Percentiles rank a stretch among this genome's conserved stretches.
Conservation (phyloP, 2,888 invertebrate species). For the Pristionchus mayeri region DNA sequence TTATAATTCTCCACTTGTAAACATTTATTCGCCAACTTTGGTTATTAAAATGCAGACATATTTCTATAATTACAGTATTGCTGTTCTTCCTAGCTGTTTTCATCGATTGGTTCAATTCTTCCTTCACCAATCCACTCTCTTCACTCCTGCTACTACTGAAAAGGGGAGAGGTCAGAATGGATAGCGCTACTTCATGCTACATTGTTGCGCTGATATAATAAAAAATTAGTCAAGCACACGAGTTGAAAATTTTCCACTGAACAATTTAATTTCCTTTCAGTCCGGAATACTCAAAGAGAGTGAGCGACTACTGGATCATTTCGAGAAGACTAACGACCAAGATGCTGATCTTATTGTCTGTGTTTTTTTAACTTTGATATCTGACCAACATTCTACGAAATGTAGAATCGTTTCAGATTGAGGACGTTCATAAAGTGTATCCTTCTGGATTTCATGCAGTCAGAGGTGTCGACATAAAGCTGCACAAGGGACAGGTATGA, state of each 20-base stretch:
- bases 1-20: too few relatives aligned
- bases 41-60: background rate
- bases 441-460: constrained; percentile 67
- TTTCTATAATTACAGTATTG: background rate
- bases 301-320: background rate
- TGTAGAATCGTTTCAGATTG: background rate
- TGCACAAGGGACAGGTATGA: constrained; percentile 67
- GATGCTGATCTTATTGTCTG: background rate
- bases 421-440: constrained; percentile 14
- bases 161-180: background rate
- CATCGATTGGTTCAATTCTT: background rate
- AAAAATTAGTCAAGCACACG: too few relatives aligned
- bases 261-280: too few relatives aligned
- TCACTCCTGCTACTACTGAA: too few relatives aligned
- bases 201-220: too few relatives aligned
- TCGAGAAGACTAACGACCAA: background rate
- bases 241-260: too few relatives aligned
- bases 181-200: background rate
- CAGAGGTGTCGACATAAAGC: constrained; percentile 66
- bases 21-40: background rate
- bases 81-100: background rate
- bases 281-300: background rate
- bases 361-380: too few relatives aligned
- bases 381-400: too few relatives aligned
- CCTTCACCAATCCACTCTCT: background rate